Conservation (phyloP, 2,888 invertebrate species). For the Acleris emargana region DNA sequence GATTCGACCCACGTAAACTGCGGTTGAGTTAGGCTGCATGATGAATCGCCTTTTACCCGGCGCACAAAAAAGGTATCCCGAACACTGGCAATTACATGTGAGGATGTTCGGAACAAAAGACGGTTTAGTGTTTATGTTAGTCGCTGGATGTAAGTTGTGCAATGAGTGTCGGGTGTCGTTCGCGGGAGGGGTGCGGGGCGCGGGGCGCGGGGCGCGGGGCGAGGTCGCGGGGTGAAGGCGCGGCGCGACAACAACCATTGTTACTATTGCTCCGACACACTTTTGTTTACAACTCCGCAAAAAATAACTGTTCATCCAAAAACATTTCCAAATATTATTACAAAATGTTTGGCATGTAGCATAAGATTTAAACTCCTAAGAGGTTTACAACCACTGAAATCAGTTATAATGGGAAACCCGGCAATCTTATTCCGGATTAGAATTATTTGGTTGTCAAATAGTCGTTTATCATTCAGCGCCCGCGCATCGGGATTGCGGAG, state of each 20-base stretch:
- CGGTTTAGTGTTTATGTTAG: slow-evolving; percentile 14
- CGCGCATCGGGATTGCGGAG: slow-evolving; percentile 16
- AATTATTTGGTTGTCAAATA: slow-evolving; percentile 33
- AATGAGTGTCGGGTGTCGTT: slow-evolving; percentile 1
- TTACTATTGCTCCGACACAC: slow-evolving; percentile 35
- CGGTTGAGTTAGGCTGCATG: slow-evolving; percentile 16
- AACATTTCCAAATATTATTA: slow-evolving; percentile 22
- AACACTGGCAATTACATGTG: slow-evolving; percentile 22
- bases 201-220: slow-evolving; percentile 14
- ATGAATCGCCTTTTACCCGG: slow-evolving; percentile 24
- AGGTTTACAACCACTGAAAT: not conserved
- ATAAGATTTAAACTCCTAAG: no score
- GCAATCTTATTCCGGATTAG: slow-evolving; percentile 32
- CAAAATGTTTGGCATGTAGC: no score
- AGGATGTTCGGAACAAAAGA: slow-evolving; percentile 25
- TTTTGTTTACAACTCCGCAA: slow-evolving; percentile 31
- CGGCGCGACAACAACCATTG: slow-evolving; percentile 25
- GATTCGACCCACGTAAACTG: slow-evolving; percentile 26
- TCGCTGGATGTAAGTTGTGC: slow-evolving; percentile 20
- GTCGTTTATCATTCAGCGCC: slow-evolving; percentile 25
- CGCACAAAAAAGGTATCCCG: slow-evolving; percentile 26
- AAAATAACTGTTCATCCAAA: slow-evolving; percentile 35
- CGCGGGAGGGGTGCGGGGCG: slow-evolving; percentile 4
- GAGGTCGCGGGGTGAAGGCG: slow-evolving; percentile 36
- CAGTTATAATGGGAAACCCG: slow-evolving; percentile 30